Evolutionary conservation across 2,888 invertebrate species (phyloP).

Genomic region (Heliconius ismenius): DNA sequence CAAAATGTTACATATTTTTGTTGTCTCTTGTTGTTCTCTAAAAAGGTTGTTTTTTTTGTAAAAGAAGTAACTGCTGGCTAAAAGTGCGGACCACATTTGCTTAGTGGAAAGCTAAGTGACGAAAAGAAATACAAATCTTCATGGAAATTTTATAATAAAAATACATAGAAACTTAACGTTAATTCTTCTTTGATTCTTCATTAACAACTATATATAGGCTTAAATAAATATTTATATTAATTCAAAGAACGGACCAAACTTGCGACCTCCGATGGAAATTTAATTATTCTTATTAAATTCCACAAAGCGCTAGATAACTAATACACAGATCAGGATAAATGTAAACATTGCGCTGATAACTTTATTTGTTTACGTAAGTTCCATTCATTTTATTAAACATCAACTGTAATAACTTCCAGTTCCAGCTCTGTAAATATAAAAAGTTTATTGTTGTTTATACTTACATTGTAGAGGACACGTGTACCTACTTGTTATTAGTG

Average conservation of each 20-base stretch:
- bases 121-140: not conserved
- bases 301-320: slow-evolving; percentile 23
- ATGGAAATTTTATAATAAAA: too few relatives aligned
- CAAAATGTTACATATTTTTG: too few relatives aligned
- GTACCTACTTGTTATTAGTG: slow-evolving; percentile 2
- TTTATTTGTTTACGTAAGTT: slow-evolving; percentile 36
- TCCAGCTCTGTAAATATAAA: slow-evolving; percentile 8
- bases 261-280: slow-evolving; percentile 7
- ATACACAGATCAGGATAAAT: slow-evolving; percentile 17
- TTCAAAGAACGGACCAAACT: not conserved
- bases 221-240: not conserved
- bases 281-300: slow-evolving; percentile 13
- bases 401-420: slow-evolving; percentile 20
- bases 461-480: slow-evolving; percentile 21
- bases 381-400: slow-evolving; percentile 36
- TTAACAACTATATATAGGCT: not conserved
- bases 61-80: not conserved
- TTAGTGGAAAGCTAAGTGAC: not conserved
- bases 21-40: too few relatives aligned
- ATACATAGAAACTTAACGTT: too few relatives aligned
- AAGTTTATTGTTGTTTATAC: slow-evolving; percentile 20
- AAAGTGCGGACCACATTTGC: not conserved
- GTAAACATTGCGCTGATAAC: slow-evolving; percentile 30
- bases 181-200: not conserved
- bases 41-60: too few relatives aligned